Percentiles rank a stretch among this genome's conserved stretches.
phyloP scores from a whole-genome alignment of 1,140 invertebrate genomes.

The Pemphigus obesinymphae region DNA sequence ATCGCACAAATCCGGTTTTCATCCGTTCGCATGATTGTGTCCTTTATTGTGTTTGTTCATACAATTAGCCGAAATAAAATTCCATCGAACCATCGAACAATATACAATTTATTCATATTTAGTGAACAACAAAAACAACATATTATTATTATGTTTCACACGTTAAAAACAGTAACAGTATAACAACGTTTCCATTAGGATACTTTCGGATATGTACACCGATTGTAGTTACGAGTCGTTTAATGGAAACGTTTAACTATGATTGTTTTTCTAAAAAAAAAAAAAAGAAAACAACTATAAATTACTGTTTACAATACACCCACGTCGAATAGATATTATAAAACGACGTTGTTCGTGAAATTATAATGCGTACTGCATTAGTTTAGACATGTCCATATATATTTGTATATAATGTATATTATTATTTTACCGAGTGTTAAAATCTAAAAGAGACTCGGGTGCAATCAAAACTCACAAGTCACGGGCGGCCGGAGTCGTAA shows the following conservation, averaged over 20 bases:
- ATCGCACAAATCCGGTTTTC: too few species aligned
- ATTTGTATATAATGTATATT: too few species aligned
- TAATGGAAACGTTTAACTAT: constrained; percentile 9
- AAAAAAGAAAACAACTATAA: too few species aligned
- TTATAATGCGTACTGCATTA: too few species aligned
- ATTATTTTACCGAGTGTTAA: too few species aligned
- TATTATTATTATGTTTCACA: too few species aligned
- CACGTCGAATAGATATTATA: too few species aligned
- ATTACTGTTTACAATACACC: background rate
- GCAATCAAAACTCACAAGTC: too few species aligned
- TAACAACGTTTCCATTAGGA: background rate
- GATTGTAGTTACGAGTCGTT: background rate
- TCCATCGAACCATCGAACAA: background rate
- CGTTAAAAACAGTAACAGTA: background rate
- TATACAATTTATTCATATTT: too few species aligned
- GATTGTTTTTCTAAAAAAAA: constrained; percentile 15
- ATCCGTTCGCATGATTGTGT: too few species aligned
- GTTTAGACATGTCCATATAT: too few species aligned
- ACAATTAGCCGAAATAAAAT: background rate
- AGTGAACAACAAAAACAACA: background rate
- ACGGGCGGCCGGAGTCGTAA: background rate
- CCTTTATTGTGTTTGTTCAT: background rate
- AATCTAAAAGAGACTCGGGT: too few species aligned
- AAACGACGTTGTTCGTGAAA: background rate
- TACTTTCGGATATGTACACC: background rate